Evolutionary conservation across 2,888 invertebrate species (phyloP).

Genomic region (Toxonevra muliebris): DNA sequence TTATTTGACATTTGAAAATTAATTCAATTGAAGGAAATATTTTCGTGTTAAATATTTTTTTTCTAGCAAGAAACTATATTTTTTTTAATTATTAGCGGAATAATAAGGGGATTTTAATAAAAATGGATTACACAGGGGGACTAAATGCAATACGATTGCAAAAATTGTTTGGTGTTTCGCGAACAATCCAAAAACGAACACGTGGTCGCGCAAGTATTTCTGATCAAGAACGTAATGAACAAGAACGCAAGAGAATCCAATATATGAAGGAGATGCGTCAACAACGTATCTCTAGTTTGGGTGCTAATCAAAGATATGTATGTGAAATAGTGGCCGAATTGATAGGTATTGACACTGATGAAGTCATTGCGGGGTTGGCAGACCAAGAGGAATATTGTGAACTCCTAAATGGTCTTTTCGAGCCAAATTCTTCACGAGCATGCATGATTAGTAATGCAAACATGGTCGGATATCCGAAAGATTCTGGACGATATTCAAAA

Average conservation of each 20-base stretch:
- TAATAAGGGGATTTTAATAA: too few relatives aligned
- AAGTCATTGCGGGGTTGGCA: conserved; percentile 74
- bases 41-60: too few relatives aligned
- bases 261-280: conserved; percentile 52
- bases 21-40: too few relatives aligned
- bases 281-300: conserved; percentile 51
- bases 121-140: conserved; percentile 50
- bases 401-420: conserved; percentile 71
- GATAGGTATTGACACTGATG: conserved; percentile 74
- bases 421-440: conserved; percentile 70
- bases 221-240: conserved; percentile 52
- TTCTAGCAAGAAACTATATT: too few relatives aligned
- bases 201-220: conserved; percentile 51
- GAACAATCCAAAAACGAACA: conserved; percentile 54
- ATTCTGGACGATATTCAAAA: conserved; percentile 54
- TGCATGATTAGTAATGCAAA: conserved; percentile 75
- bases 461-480: conserved; percentile 71
- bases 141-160: conserved; percentile 44
- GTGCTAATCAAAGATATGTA: conserved; percentile 71
- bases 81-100: too few relatives aligned
- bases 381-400: conserved; percentile 74
- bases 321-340: conserved; percentile 75
- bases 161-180: conserved; percentile 56
- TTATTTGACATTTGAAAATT: too few relatives aligned
- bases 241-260: conserved; percentile 48